phyloP scores from a whole-genome alignment of 2,888 invertebrate genomes.

The Lydus trimaculatus region DNA sequence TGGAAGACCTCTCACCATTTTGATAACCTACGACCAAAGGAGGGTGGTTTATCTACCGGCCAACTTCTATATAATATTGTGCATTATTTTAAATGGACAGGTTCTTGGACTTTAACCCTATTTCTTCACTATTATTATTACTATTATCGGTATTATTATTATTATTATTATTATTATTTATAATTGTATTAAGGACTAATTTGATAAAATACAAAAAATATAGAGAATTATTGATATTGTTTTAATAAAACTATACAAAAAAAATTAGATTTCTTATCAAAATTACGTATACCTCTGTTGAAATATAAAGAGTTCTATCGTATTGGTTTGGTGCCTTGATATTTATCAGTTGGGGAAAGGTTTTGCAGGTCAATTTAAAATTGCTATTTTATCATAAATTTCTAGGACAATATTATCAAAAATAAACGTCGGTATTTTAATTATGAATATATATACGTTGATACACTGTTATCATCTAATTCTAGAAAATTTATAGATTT shows the following conservation, averaged over 20 bases:
- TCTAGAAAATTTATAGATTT: no score
- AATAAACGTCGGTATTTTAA: background rate
- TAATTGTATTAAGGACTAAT: no score
- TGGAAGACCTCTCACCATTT: slow-evolving; percentile 31
- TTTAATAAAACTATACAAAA: no score
- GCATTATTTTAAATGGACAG: slow-evolving; percentile 21
- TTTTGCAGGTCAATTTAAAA: background rate
- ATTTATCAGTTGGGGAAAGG: background rate
- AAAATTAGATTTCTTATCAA: background rate
- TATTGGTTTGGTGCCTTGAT: background rate
- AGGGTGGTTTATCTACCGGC: slow-evolving; percentile 44
- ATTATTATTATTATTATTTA: background rate
- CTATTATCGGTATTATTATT: background rate
- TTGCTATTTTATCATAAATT: background rate
- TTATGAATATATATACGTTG: no score
- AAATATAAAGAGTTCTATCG: background rate
- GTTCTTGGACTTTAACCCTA: slow-evolving; percentile 43
- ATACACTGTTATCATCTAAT: background rate
- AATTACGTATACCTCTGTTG: background rate
- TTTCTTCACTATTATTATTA: background rate
- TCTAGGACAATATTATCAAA: background rate
- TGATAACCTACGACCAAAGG: slow-evolving; percentile 39
- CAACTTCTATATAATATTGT: slow-evolving; percentile 30
- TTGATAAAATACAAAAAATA: no score
- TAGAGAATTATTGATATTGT: background rate